Percentiles rank a stretch among this genome's conserved stretches.
These are phyloP conservation scores for Bos taurus DNA, from an alignment of 2,113 vertebrate genomes.

Conservation along the genomic window DNA sequence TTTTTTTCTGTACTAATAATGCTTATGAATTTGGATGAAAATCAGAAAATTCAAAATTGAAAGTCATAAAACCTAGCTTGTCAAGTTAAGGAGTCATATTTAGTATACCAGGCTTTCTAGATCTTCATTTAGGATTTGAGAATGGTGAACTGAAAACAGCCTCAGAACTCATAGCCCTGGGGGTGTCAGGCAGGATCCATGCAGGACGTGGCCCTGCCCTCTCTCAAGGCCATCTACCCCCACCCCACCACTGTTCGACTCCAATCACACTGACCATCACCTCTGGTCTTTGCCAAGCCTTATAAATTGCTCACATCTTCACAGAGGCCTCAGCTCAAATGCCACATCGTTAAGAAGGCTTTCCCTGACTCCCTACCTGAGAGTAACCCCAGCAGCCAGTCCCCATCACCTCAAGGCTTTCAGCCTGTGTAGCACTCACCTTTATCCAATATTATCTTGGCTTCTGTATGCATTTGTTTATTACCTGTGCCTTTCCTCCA, in stretches of 20 bases:
- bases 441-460: background rate
- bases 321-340: background rate
- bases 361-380: background rate
- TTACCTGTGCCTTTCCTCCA: background rate
- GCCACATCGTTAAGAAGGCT: background rate
- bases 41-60: background rate
- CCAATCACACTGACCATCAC: background rate
- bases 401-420: background rate
- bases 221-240: background rate
- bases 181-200: too few species aligned
- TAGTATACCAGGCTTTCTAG: background rate
- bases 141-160: background rate
- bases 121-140: background rate
- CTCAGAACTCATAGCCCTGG: background rate
- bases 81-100: background rate
- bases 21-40: constrained; percentile 14
- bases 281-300: background rate
- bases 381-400: background rate
- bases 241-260: background rate
- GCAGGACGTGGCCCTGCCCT: background rate
- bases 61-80: background rate
- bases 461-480: background rate
- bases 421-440: background rate
- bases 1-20: background rate
- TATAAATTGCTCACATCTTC: background rate